phyloP scores from a whole-genome alignment of 2,113 vertebrate genomes.

The Sander lucioperca region DNA sequence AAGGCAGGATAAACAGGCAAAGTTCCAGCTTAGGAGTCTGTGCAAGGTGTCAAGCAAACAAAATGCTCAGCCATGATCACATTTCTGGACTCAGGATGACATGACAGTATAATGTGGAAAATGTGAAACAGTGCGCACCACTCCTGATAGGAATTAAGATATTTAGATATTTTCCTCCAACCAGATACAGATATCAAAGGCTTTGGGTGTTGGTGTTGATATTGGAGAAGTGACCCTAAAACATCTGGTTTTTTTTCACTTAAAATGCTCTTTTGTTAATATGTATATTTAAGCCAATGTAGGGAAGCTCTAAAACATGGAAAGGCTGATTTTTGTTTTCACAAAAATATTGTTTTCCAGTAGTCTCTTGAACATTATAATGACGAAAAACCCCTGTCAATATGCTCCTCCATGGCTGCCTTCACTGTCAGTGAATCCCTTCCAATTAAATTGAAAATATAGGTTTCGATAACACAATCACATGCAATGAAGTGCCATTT shows the following conservation, averaged over 20 bases:
- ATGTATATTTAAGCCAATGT: not conserved
- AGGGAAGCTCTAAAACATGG: not conserved
- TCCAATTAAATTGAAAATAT: slow-evolving; percentile 13
- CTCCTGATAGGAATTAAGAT: too few species aligned
- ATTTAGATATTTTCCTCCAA: too few species aligned
- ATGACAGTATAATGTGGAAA: not conserved
- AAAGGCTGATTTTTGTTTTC: not conserved
- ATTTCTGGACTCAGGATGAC: not conserved
- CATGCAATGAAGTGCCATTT: slow-evolving; percentile 37
- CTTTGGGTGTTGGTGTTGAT: not conserved
- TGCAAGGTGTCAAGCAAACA: not conserved
- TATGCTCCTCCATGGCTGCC: not conserved
- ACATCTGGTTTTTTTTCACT: too few species aligned
- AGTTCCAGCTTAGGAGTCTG: not conserved
- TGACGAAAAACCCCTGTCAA: not conserved
- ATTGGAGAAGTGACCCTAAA: not conserved
- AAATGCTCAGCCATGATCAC: not conserved
- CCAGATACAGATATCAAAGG: too few species aligned
- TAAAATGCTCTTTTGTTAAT: slow-evolving; percentile 3
- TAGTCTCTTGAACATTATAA: not conserved
- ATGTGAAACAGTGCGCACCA: not conserved
- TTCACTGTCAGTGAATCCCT: not conserved
- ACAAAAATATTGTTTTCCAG: not conserved
- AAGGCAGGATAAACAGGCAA: not conserved
- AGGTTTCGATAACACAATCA: slow-evolving; percentile 20